A percentile compares a stretch with the other conserved stretches of the same genome.
phyloP scores from a whole-genome alignment of 2,888 invertebrate species.

The Electrophaes corylata region DNA sequence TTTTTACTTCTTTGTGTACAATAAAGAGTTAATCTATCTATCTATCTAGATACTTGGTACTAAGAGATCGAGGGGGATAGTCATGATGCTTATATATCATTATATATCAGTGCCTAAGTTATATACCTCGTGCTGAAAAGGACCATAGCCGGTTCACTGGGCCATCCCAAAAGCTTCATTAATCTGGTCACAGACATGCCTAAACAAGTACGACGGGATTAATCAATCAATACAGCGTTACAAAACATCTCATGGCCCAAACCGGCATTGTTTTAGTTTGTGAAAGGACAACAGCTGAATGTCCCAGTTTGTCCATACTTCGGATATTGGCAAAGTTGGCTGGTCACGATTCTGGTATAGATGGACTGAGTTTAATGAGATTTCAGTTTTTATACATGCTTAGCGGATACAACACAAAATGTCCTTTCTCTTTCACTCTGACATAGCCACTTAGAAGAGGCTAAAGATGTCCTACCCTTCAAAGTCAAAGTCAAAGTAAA shows the following conservation, averaged over 20 bases:
- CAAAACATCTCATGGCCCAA: conserved; percentile 32
- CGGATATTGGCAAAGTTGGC: conserved; percentile 62
- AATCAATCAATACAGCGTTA: conserved; percentile 36
- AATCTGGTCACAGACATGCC: conserved; percentile 2
- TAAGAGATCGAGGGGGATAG: no score
- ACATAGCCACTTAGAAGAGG: no score
- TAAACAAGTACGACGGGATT: conserved; percentile 5
- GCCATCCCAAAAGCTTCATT: not conserved
- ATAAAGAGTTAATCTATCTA: no score
- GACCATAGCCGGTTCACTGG: no score
- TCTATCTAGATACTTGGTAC: no score
- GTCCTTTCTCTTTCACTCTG: not conserved
- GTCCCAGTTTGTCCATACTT: conserved; percentile 54
- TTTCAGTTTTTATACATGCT: conserved; percentile 16
- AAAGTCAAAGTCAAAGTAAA: no score
- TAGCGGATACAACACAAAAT: conserved; percentile 8
- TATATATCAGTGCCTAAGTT: no score
- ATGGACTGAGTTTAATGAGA: conserved; percentile 48
- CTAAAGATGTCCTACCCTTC: no score
- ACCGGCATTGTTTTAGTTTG: conserved; percentile 52
- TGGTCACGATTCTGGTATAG: conserved; percentile 49
- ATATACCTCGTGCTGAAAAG: no score
- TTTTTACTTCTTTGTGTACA: no score
- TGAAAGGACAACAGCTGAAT: conserved; percentile 58
- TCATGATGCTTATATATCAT: no score